Evolutionary conservation across 1,140 invertebrate genomes (phyloP), one percentile per base, ranked within the genome.

Genomic region (Eubasilissa regina): DNA sequence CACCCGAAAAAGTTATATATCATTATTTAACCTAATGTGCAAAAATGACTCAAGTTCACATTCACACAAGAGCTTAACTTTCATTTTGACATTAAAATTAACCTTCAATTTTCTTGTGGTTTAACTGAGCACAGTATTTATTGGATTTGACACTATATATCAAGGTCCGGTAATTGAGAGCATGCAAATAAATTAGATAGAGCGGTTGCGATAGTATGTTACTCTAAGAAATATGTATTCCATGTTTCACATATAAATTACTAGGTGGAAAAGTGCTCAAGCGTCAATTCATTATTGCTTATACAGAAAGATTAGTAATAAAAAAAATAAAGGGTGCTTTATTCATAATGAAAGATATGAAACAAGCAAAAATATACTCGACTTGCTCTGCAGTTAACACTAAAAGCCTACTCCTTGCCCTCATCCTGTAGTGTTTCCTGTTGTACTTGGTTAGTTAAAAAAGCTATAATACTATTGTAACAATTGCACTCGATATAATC

Each of bases 271-370:
- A 68, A 47, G 64, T 68, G 64, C 64, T 68, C 64, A 68, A 68
- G 64, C 45, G 64, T 68, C 64, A 68, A 68, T 68, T 68, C 64
- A 68, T 68, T 68, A 68, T 68, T 68, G 64, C 64, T 68, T 68
- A 68, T 68, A 68, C 64, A 68, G 64, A 68, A 47, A 68, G 64
- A 62, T 68, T 68, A 68, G 64, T 68, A 68, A 68, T 68, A 68
- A 68, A 68, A 17, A 17, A 45, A 45, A 45, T 68, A 68, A 64
- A 68, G 35, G 64, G 64, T 68, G 64, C 64, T 68, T 45, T 68
- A 68, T 68, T 68, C 64, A 68, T 68, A 68, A 68, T 48, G 64
- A 44, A 68, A 21, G 64, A 68, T 47, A 48, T 47, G 64, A 68
- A 68, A 68, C 48, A 45, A 45, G 64, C 64, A 68, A 62, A 62